These are phyloP conservation scores for Pristis pectinata DNA, from an alignment of 2,797 vertebrate genomes.

Conservation along the genomic window DNA sequence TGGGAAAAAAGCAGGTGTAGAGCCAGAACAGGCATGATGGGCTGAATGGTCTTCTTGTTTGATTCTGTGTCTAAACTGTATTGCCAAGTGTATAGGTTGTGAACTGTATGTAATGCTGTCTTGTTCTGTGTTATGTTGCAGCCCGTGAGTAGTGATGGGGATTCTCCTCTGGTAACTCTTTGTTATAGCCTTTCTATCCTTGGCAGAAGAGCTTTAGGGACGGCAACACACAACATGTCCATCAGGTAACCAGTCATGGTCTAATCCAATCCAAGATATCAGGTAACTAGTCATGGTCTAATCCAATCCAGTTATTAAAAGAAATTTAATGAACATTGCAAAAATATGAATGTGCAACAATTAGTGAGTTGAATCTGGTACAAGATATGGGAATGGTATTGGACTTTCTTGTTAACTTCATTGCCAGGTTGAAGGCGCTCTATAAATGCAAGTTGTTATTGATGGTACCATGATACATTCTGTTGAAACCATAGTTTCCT, in stretches of 20 bases:
- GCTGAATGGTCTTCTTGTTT: neutral
- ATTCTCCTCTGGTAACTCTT: constrained; percentile 84
- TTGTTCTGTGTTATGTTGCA: constrained; percentile 46
- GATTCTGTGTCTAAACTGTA: neutral
- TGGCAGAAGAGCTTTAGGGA: constrained; percentile 82
- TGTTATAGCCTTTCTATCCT: constrained; percentile 87
- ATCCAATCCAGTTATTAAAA: neutral
- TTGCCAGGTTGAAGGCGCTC: too few relatives aligned
- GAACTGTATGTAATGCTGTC: neutral
- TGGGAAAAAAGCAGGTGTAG: neutral
- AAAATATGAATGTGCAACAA: neutral
- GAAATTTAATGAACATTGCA: neutral
- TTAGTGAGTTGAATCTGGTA: neutral
- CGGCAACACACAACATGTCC: constrained; percentile 86
- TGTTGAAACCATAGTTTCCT: neutral
- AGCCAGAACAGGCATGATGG: neutral
- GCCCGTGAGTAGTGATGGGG: constrained; percentile 81
- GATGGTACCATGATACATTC: neutral
- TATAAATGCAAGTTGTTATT: too few relatives aligned
- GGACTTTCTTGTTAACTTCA: too few relatives aligned
- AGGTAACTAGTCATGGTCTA: constrained; percentile 58
- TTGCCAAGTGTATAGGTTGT: neutral
- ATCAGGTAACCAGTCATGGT: constrained; percentile 66
- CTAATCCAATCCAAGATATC: constrained; percentile 51
- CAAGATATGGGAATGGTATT: too few relatives aligned